A percentile compares a stretch with the other conserved stretches of the same genome.
Conservation (phyloP, 1,140 invertebrate species). For the Leguminivora glycinivorella region DNA sequence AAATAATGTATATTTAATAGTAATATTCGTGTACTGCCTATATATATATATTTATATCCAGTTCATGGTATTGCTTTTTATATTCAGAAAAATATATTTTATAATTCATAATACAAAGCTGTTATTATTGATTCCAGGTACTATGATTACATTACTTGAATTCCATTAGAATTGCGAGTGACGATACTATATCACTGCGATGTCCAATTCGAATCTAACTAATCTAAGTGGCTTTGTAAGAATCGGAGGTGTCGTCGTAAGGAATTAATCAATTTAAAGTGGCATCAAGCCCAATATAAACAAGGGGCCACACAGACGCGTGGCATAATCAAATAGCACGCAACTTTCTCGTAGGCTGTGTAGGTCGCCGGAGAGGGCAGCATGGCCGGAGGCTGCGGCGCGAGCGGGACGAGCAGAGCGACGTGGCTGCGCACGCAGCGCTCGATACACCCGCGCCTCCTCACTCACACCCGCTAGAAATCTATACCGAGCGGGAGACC, state of each 20-base stretch:
- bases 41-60: no score
- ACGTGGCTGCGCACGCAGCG: constrained; percentile 67
- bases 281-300: constrained; percentile 73
- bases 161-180: neutral
- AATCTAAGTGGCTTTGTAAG: constrained; percentile 32
- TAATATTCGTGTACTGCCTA: no score
- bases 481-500: constrained; percentile 61
- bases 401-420: constrained; percentile 55
- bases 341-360: constrained; percentile 58
- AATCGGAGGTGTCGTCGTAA: constrained; percentile 63
- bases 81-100: neutral
- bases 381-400: constrained; percentile 35
- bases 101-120: neutral
- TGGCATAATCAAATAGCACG: constrained; percentile 69
- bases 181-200: neutral
- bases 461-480: constrained; percentile 55
- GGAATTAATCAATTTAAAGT: constrained; percentile 76
- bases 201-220: constrained; percentile 14
- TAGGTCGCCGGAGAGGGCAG: constrained; percentile 42
- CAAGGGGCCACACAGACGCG: constrained; percentile 69
- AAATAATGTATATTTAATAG: no score
- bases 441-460: constrained; percentile 57
- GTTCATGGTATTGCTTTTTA: neutral
- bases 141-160: neutral
- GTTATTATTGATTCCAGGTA: constrained; percentile 2